phyloP scores from a whole-genome alignment of 1,140 invertebrate genomes.

The Eupristina koningsbergeri region DNA sequence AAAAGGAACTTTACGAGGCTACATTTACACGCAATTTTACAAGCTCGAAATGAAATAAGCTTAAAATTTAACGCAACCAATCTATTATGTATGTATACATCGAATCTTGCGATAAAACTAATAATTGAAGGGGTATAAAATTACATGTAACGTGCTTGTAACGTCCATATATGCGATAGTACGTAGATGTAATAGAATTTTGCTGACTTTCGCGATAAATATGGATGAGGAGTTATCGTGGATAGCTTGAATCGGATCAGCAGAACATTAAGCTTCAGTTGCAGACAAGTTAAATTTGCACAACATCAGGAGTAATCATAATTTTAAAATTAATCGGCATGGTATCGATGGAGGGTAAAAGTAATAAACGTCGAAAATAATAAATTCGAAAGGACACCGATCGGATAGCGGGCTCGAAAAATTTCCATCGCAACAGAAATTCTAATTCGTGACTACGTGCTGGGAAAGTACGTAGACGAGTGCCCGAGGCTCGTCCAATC shows the following conservation, averaged over 20 bases:
- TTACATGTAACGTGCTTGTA: neutral
- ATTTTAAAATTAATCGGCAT: neutral
- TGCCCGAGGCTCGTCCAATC: neutral
- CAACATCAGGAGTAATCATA: neutral
- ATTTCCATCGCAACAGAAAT: neutral
- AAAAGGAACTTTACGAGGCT: neutral
- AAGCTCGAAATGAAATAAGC: too few species aligned
- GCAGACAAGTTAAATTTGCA: neutral
- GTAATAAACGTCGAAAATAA: neutral
- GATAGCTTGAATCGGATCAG: neutral
- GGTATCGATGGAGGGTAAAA: neutral
- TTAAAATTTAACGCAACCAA: too few species aligned
- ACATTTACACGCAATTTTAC: too few species aligned
- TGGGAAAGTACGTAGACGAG: neutral
- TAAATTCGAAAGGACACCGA: neutral
- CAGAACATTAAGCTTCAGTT: neutral
- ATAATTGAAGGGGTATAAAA: neutral
- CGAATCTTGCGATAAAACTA: neutral
- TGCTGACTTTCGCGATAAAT: neutral
- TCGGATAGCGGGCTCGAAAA: neutral
- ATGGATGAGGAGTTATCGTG: neutral
- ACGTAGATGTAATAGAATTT: neutral
- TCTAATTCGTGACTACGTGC: slow-evolving; percentile 14
- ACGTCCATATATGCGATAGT: neutral
- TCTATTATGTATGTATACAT: too few species aligned